Evolutionary conservation across 2,888 invertebrate genomes (phyloP).

Genomic region (Athripsodes cinereus): DNA sequence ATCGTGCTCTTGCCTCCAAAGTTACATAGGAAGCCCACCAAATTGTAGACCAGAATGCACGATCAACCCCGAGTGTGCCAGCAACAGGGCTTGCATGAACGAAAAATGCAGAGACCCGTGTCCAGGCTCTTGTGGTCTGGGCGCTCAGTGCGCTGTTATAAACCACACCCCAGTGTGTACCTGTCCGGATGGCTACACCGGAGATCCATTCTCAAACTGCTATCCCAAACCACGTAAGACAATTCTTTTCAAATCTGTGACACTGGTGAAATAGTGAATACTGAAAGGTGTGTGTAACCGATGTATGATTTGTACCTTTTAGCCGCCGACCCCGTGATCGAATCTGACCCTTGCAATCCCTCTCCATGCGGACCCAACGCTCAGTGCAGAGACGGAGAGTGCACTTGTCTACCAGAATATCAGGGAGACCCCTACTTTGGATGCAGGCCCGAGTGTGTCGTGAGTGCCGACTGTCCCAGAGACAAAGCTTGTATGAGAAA

Average conservation of each 20-base stretch:
- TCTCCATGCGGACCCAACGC: slow-evolving; percentile 71
- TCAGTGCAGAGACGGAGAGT: slow-evolving; percentile 59
- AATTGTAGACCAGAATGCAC: no score
- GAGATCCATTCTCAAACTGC: slow-evolving; percentile 69
- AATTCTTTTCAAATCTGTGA: background rate
- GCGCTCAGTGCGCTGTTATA: no score
- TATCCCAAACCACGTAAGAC: slow-evolving; percentile 44
- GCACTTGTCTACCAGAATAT: slow-evolving; percentile 68
- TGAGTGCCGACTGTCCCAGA: slow-evolving; percentile 70
- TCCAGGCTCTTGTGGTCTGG: no score
- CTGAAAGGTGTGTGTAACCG: slow-evolving; percentile 71
- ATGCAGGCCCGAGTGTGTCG: slow-evolving; percentile 75
- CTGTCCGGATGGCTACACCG: no score
- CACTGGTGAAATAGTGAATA: slow-evolving; percentile 63
- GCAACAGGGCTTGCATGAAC: no score
- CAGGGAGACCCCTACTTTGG: slow-evolving; percentile 74
- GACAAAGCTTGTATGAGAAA: slow-evolving; percentile 72
- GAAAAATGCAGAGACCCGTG: no score
- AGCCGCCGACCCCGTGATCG: slow-evolving; percentile 44
- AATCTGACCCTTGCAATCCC: slow-evolving; percentile 57
- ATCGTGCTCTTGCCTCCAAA: no score
- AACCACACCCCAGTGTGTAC: no score
- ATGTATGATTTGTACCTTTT: slow-evolving; percentile 44
- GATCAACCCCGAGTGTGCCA: no score
- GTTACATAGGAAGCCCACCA: no score